A percentile compares a stretch with the other conserved stretches of the same genome.
Evolutionary conservation across 2,113 vertebrate species (phyloP).

Genomic region (Oncorhynchus masou): DNA sequence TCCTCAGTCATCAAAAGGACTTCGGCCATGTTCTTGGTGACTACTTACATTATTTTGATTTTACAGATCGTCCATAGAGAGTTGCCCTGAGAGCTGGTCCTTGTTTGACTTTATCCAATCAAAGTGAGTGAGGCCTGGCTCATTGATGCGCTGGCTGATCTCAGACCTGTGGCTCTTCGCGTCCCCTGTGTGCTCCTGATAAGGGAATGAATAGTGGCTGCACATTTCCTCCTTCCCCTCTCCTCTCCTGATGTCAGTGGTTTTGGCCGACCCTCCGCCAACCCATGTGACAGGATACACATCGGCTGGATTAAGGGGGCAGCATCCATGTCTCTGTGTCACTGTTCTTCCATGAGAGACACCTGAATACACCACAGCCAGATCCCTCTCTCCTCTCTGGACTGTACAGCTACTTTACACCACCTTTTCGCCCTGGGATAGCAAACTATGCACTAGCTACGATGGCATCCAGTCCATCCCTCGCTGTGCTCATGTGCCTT

Average conservation of each 20-base stretch:
- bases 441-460: constrained; percentile 32
- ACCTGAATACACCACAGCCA: constrained; percentile 42
- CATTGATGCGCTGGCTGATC: neutral
- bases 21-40: too few species aligned
- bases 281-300: constrained; percentile 65
- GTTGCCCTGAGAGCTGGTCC: too few species aligned
- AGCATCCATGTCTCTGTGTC: constrained; percentile 32
- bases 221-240: constrained; percentile 10
- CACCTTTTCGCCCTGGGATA: constrained; percentile 21
- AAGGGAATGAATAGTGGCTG: neutral
- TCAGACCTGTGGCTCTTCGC: neutral
- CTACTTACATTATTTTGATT: too few species aligned
- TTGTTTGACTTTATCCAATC: too few species aligned
- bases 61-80: too few species aligned
- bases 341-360: constrained; percentile 40
- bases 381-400: constrained; percentile 27
- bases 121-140: neutral
- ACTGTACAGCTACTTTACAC: constrained; percentile 23
- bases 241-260: constrained; percentile 24
- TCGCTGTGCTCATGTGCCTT: constrained; percentile 49
- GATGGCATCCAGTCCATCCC: constrained; percentile 39
- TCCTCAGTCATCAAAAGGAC: too few species aligned
- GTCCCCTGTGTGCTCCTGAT: constrained; percentile 9
- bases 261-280: constrained; percentile 16
- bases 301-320: constrained; percentile 54